These are phyloP conservation scores for Esperia sulphurella DNA, from an alignment of 2,888 invertebrate species.

Conservation along the genomic window DNA sequence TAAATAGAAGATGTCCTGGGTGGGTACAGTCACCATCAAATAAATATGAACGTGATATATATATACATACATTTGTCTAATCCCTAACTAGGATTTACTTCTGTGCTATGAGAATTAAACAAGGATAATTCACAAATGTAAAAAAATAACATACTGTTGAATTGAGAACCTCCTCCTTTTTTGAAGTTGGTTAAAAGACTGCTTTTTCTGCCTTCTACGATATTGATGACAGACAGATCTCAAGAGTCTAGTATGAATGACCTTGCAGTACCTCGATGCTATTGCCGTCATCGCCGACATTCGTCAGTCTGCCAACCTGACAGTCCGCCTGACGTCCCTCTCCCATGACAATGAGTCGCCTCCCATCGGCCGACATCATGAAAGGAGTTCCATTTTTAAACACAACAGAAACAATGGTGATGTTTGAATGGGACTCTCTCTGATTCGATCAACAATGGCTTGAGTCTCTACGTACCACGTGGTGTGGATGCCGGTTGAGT, in stretches of 20 bases:
- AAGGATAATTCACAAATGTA: too few species aligned
- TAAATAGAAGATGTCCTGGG: too few species aligned
- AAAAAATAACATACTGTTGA: too few species aligned
- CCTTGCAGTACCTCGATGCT: not conserved
- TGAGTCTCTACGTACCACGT: conserved; percentile 25
- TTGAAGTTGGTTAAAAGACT: too few species aligned
- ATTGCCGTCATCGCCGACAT: not conserved
- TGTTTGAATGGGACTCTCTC: conserved; percentile 61
- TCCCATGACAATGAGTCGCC: conserved; percentile 37
- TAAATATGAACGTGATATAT: too few species aligned
- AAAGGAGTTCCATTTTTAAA: conserved; percentile 58
- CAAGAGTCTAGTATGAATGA: not conserved
- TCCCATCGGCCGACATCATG: conserved; percentile 28
- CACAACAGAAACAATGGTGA: conserved; percentile 53
- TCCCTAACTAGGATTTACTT: too few species aligned
- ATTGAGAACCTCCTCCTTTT: too few species aligned
- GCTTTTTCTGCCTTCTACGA: not conserved
- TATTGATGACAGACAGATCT: not conserved
- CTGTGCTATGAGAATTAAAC: too few species aligned
- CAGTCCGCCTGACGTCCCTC: conserved; percentile 34
- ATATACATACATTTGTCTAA: too few species aligned
- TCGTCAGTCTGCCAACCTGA: conserved; percentile 33
- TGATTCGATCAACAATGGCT: conserved; percentile 62
- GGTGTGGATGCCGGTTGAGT: too few species aligned
- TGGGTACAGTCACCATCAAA: too few species aligned